Base-by-base conservation (phyloP, 1,140 invertebrate species). In the Bombus ignitus region DNA sequence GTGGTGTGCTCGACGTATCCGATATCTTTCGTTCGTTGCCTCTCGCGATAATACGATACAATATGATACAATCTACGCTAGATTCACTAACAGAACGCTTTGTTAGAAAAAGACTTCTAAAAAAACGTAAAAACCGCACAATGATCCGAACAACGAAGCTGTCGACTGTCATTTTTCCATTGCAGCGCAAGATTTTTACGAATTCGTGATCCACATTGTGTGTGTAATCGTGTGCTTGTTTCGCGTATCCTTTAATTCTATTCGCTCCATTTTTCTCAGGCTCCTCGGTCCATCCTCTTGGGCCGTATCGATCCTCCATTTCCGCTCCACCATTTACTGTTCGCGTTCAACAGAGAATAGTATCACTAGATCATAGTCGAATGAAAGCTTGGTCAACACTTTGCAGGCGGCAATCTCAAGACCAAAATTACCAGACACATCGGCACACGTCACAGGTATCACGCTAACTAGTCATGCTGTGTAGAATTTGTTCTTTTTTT, bases 41-140 rank as follows among this genome's bases (percentile, higher is more conserved):
- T 39, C 37, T 81, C 83, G 47, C 66, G 62, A 6, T 80, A 62
- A 32, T 22, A 83, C 77, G 85, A 81, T 68, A 73, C 68, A 39
- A 79, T 90, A 90, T 88, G 44, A 76, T 87, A 92, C 88, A 87
- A 83, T 86, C 84, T 88, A 89, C 44, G 82, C 87, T 91, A 89
- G 86, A 90, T 88, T 85, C 35, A 81, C 70, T 76, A 90, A 88
- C 75, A 71, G 84, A 92, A 92, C 89, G 84, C 77, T 86, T 53
- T 35, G 68, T 90, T 85, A 85, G 84, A 86, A 91, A 88, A 91
- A 68, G 85, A 85, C 86, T 66, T 83, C 86, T 86, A 87, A 65
- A 88, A 92, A 89, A 82, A 66, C 65, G 75, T 80, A 84, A 89
- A 86, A 79, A 90, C 70, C 76, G 76, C 86, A 87, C 75, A 68